These are phyloP conservation scores for Patella depressa DNA, from an alignment of 2,888 invertebrate genomes.

Conservation along the genomic window DNA sequence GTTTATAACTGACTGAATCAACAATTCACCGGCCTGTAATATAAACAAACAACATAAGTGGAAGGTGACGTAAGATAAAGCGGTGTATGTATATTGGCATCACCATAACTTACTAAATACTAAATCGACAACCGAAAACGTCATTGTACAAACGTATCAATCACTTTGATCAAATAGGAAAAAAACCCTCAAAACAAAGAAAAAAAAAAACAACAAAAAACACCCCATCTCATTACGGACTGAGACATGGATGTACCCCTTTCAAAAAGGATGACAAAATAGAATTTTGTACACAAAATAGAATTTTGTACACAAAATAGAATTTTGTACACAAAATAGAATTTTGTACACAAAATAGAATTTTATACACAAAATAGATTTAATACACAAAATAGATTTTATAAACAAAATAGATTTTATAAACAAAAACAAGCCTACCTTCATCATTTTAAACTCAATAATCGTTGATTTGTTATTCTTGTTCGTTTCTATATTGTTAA, in stretches of 20 bases:
- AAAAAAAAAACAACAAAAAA: too few relatives aligned
- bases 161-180: too few relatives aligned
- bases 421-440: constrained; percentile 8
- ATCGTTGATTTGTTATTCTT: neutral
- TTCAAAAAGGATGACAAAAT: too few relatives aligned
- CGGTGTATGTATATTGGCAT: too few relatives aligned
- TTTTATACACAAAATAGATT: neutral
- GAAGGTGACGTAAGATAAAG: neutral
- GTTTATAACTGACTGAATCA: constrained; percentile 23
- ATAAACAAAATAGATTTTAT: neutral
- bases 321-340: too few relatives aligned
- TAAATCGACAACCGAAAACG: neutral
- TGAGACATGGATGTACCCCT: too few relatives aligned
- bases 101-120: too few relatives aligned
- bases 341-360: too few relatives aligned
- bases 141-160: neutral
- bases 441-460: neutral
- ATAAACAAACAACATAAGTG: neutral
- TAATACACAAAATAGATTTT: constrained; percentile 30
- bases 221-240: too few relatives aligned
- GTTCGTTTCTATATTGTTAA: neutral
- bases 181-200: too few relatives aligned
- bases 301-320: too few relatives aligned
- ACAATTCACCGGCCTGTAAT: constrained; percentile 33
- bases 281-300: too few relatives aligned